Conservation (phyloP, 2,888 invertebrate species). For the Chrysina gloriosa region DNA sequence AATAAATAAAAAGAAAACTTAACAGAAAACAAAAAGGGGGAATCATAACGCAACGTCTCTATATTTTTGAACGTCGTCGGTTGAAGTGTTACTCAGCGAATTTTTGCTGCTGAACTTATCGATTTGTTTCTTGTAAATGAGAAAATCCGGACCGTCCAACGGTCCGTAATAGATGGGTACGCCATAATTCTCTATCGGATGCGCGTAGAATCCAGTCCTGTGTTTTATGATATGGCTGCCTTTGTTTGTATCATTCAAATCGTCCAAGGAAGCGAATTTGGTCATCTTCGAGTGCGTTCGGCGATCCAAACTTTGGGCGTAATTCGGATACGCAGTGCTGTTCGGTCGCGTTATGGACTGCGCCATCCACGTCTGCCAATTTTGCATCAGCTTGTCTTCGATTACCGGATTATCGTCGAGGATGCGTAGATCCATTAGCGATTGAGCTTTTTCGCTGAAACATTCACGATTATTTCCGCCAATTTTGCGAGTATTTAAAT, state of each 20-base stretch:
- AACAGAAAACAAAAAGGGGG: conserved; percentile 14
- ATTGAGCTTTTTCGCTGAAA: conserved; percentile 56
- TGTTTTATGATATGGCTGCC: conserved; percentile 59
- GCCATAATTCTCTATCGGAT: conserved; percentile 62
- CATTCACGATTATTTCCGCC: background rate
- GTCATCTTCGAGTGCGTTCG: conserved; percentile 50
- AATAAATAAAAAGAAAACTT: conserved; percentile 29
- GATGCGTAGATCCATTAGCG: conserved; percentile 62
- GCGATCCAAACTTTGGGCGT: conserved; percentile 50
- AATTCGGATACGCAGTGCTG: conserved; percentile 49
- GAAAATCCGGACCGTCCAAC: conserved; percentile 63
- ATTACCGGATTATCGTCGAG: conserved; percentile 52
- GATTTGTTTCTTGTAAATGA: conserved; percentile 64
- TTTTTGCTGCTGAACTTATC: conserved; percentile 60
- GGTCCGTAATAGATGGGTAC: conserved; percentile 65
- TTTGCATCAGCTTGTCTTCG: conserved; percentile 52
- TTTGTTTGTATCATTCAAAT: conserved; percentile 54
- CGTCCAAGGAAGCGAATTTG: conserved; percentile 62
- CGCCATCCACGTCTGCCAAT: conserved; percentile 55
- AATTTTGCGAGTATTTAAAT: background rate
- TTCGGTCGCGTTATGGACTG: conserved; percentile 55
- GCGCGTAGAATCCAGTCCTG: conserved; percentile 62
- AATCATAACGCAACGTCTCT: conserved; percentile 63
- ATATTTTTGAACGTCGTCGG: conserved; percentile 65
- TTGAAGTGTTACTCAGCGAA: conserved; percentile 63